Base-by-base conservation (phyloP, 1,140 invertebrate genomes). In the Tribolium castaneum region DNA sequence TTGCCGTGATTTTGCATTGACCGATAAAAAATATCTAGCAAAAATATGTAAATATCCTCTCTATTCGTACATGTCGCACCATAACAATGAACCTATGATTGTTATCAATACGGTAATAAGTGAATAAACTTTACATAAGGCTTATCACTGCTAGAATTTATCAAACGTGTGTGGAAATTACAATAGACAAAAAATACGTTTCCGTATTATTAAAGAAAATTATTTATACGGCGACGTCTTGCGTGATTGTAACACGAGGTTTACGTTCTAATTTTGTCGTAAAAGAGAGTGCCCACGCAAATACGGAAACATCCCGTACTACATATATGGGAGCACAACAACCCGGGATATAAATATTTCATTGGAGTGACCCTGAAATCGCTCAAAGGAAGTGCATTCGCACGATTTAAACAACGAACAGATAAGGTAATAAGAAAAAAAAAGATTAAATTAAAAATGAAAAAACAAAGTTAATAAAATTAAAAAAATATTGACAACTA, bases 71-170 rank as follows among this genome's bases (percentile, higher is more conserved):
- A 22, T 59, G 22, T 45, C 39, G 9, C 7, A 45, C 39, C 39
- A 22, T 59, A 59, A 59, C 54, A 25, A 59, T 22, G 19, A 25
- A 19, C 10, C 54, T 59, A 22, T 59, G 14, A 59, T 59, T 59
- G 54, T 59, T 59, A 59, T 59, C 54, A 59, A 25, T 19, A 59
- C 10, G 14, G 39, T 45, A 45, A 45, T 59, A 59, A 22, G 54
- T 59, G 54, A 59, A 59, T 59, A 59, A 59, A 59, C 54, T 59
- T 59, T 59, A 59, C 54, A 22, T 59, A 59, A 59, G 22, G 9
- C 54, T 59, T 59, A 59, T 59, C 54, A 25, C n/a, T 1, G n/a
- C 13, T 59, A 3, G 19, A 59, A 59, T 22, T 59, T 59, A 59
- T 59, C 13, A 52, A 19, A 52, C 51, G 51, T 52, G 51, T 19